Conservation (phyloP, 2,113 vertebrate genomes). For the Todiramphus saurophagus region DNA sequence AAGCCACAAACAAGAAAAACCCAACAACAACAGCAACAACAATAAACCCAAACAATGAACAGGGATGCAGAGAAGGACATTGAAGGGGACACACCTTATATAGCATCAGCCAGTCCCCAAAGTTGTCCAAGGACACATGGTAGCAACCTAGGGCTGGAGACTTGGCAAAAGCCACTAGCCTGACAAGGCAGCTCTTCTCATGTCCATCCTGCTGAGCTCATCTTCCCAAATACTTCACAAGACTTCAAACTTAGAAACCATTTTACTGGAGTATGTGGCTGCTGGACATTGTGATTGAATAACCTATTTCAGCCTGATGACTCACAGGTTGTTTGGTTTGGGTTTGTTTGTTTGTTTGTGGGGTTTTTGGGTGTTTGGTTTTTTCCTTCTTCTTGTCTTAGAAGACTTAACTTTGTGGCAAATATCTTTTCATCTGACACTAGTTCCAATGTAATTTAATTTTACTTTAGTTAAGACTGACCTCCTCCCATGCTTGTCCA, state of each 20-base stretch:
- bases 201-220: neutral
- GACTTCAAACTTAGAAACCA: neutral
- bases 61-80: neutral
- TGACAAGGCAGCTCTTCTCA: neutral
- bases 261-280: neutral
- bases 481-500: neutral
- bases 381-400: neutral
- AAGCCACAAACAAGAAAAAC: too few relatives aligned
- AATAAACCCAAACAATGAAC: neutral
- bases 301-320: neutral
- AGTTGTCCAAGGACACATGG: neutral
- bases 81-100: neutral
- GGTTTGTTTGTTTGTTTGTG: neutral
- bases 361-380: neutral
- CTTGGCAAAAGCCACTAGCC: neutral
- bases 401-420: neutral
- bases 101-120: neutral
- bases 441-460: slow-evolving; percentile 1
- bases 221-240: neutral
- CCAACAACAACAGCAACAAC: too few relatives aligned
- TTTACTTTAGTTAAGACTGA: neutral
- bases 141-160: neutral
- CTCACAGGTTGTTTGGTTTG: neutral
- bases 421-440: neutral
- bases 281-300: neutral